These are phyloP conservation scores for Venustoraphidia nigricollis DNA, from an alignment of 2,888 invertebrate genomes.

Conservation along the genomic window DNA sequence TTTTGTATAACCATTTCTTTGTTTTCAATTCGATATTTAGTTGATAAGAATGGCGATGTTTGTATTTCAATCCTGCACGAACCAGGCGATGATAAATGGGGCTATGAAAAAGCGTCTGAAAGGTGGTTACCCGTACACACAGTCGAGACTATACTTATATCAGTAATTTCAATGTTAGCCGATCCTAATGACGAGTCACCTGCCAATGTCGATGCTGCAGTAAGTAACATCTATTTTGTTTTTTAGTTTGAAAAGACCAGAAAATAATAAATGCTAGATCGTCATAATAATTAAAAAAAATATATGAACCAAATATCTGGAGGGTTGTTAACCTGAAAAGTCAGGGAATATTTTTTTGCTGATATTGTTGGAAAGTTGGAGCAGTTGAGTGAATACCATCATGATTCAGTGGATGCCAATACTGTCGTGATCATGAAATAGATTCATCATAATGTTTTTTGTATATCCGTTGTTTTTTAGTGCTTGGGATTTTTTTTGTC, in stretches of 20 bases:
- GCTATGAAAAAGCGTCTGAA: slow-evolving; percentile 94
- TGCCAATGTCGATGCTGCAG: slow-evolving; percentile 98
- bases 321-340: too few species aligned
- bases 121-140: slow-evolving; percentile 98
- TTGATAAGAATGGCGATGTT: slow-evolving; percentile 91
- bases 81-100: slow-evolving; percentile 98
- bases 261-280: not conserved
- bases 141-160: slow-evolving; percentile 96
- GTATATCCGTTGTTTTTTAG: too few species aligned
- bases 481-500: too few species aligned
- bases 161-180: slow-evolving; percentile 98
- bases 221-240: slow-evolving; percentile 33
- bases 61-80: slow-evolving; percentile 99
- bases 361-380: too few species aligned
- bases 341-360: too few species aligned
- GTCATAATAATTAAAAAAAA: not conserved
- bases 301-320: too few species aligned
- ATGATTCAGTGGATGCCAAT: too few species aligned
- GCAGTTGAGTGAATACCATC: too few species aligned
- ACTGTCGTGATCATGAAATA: too few species aligned
- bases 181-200: slow-evolving; percentile 99
- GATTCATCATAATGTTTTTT: too few species aligned
- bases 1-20: slow-evolving; percentile 1
- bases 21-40: slow-evolving; percentile 32
- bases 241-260: too few species aligned